phyloP scores from a whole-genome alignment of 2,797 vertebrate genomes.

The Cichlasoma orientale region DNA sequence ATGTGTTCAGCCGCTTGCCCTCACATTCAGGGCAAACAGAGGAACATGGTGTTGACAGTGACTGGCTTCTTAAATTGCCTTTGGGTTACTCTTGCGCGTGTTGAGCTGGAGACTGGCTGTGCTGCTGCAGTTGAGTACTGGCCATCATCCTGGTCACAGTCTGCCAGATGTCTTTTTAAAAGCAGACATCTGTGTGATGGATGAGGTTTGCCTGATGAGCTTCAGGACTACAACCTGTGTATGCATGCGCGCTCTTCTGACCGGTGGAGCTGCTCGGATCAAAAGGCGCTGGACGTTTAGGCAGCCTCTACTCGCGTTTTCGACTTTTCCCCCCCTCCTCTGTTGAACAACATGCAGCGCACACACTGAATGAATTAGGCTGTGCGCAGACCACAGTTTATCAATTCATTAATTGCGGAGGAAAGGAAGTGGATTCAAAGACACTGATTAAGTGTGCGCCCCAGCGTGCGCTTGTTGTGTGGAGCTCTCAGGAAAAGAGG shows the following conservation, averaged over 20 bases:
- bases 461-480: neutral
- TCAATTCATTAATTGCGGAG: slow-evolving; percentile 9
- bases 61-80: neutral
- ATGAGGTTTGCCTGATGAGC: slow-evolving; percentile 8
- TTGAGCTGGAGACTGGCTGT: neutral
- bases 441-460: slow-evolving; percentile 14
- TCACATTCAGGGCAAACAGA: neutral
- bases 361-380: neutral
- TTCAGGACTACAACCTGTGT: neutral
- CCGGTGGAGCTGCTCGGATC: neutral
- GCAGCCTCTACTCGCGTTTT: neutral
- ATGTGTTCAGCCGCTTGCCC: slow-evolving; percentile 22
- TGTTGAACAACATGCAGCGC: neutral
- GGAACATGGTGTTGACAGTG: neutral
- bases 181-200: slow-evolving; percentile 21
- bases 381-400: neutral
- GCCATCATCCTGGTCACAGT: slow-evolving; percentile 35
- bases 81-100: slow-evolving; percentile 23
- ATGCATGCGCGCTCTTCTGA: neutral
- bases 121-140: slow-evolving; percentile 29
- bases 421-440: slow-evolving; percentile 18
- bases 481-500: neutral
- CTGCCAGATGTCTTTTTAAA: slow-evolving; percentile 15
- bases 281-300: slow-evolving; percentile 35
- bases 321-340: neutral